Conservation (phyloP, 2,888 invertebrate genomes). For the Therioaphis trifolii region DNA sequence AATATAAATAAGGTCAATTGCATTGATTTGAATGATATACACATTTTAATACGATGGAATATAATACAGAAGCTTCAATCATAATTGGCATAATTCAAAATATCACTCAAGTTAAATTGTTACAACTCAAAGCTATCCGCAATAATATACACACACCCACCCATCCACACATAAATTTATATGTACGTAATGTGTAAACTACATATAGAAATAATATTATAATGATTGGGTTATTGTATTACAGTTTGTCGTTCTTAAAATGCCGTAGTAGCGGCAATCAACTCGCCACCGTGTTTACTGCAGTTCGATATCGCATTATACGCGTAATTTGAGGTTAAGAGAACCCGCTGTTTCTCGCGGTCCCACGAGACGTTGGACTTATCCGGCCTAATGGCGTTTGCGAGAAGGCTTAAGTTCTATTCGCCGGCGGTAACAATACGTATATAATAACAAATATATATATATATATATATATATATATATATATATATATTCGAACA, state of each 20-base stretch:
- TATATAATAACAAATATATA: no score
- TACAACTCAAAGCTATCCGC: no score
- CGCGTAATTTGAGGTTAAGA: constrained; percentile 48
- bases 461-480: neutral
- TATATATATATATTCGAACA: neutral
- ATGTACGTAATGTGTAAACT: no score
- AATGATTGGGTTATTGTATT: neutral
- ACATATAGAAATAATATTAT: neutral
- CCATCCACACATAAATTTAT: no score
- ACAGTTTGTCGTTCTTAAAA: constrained; percentile 6
- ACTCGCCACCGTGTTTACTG: neutral
- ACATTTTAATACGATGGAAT: no score
- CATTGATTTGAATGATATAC: no score
- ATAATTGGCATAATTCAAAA: no score
- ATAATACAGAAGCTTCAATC: neutral
- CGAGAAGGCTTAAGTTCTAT: constrained; percentile 41
- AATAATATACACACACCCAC: no score
- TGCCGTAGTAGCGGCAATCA: neutral
- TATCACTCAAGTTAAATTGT: no score
- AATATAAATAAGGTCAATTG: no score
- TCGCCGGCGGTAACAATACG: neutral
- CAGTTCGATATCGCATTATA: constrained; percentile 52
- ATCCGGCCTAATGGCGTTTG: constrained; percentile 55
- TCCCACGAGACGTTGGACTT: constrained; percentile 57
- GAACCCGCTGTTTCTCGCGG: neutral